Evolutionary conservation across 2,113 vertebrate genomes (phyloP).

Genomic region (Protomyctophum bolini): DNA sequence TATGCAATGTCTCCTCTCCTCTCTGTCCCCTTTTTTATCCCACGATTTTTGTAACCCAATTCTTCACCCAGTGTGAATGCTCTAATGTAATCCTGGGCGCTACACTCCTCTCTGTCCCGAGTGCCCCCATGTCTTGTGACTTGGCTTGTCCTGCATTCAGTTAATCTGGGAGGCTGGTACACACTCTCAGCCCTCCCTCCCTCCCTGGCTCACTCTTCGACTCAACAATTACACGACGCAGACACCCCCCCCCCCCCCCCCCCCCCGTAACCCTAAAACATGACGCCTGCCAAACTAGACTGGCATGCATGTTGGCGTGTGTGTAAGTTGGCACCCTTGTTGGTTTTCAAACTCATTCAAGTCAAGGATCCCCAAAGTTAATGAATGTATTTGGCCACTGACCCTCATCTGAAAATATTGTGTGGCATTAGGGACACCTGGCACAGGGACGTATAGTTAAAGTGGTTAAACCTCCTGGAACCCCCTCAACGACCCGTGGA

Average conservation of each 20-base stretch:
- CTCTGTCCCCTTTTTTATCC: constrained; percentile 17
- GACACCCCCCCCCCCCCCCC: constrained; percentile 11
- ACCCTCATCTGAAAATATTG: too few species aligned
- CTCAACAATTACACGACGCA: constrained; percentile 22
- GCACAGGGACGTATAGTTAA: too few species aligned
- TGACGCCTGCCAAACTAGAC: constrained; percentile 37
- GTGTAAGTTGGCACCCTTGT: constrained; percentile 40
- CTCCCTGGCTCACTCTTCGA: constrained; percentile 46
- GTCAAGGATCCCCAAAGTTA: too few species aligned
- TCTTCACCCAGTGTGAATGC: too few species aligned
- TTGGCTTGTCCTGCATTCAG: constrained; percentile 58
- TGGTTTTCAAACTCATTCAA: constrained; percentile 3
- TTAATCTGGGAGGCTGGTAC: constrained; percentile 56
- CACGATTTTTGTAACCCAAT: too few species aligned
- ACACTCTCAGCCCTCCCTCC: constrained; percentile 12
- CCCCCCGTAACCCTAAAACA: constrained; percentile 20
- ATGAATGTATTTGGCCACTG: too few species aligned
- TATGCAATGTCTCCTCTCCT: constrained; percentile 16
- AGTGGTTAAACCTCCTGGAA: too few species aligned
- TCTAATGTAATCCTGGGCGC: too few species aligned
- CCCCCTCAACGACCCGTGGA: too few species aligned
- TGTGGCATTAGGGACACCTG: too few species aligned
- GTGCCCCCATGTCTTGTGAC: constrained; percentile 63
- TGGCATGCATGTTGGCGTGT: constrained; percentile 27
- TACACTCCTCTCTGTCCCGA: constrained; percentile 51